A percentile compares a stretch with the other conserved stretches of the same genome.
These are phyloP conservation scores for Chloroceryle inda DNA, from an alignment of 2,797 vertebrate species.

Conservation along the genomic window DNA sequence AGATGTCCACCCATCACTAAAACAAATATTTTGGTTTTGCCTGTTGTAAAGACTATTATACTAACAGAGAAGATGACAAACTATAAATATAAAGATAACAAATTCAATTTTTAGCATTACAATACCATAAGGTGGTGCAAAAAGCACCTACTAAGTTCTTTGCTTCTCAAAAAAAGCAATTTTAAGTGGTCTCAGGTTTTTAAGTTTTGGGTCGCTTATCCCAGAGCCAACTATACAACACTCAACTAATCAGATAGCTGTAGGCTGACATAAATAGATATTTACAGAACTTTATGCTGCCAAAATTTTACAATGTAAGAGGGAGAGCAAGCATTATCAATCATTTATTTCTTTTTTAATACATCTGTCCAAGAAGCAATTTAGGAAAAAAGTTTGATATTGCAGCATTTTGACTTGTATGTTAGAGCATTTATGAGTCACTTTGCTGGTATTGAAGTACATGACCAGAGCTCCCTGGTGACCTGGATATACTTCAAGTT, in stretches of 20 bases:
- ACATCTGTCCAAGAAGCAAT: conserved; percentile 31
- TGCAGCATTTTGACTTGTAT: conserved; percentile 40
- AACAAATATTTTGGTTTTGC: not conserved
- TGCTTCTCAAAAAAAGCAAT: conserved; percentile 77
- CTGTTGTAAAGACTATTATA: not conserved
- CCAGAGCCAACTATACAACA: conserved; percentile 25
- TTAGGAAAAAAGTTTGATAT: not conserved
- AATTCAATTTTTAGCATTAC: conserved; percentile 16
- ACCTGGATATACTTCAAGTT: conserved; percentile 23
- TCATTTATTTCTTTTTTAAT: conserved; percentile 1
- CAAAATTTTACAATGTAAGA: conserved; percentile 34
- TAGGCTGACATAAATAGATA: conserved; percentile 36
- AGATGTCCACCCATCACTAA: not conserved
- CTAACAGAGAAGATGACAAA: conserved; percentile 47
- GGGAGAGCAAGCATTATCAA: not conserved
- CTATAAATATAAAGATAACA: not conserved
- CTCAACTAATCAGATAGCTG: conserved; percentile 41
- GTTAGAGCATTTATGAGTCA: not conserved
- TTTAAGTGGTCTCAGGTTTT: conserved; percentile 43
- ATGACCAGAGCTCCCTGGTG: conserved; percentile 36
- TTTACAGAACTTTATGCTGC: conserved; percentile 58
- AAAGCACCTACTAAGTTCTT: conserved; percentile 68
- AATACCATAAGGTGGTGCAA: conserved; percentile 54
- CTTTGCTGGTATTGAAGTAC: conserved; percentile 6
- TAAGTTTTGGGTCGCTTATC: conserved; percentile 24